phyloP scores from a whole-genome alignment of 2,797 vertebrate genomes.

The Lophotriccus pileatus region DNA sequence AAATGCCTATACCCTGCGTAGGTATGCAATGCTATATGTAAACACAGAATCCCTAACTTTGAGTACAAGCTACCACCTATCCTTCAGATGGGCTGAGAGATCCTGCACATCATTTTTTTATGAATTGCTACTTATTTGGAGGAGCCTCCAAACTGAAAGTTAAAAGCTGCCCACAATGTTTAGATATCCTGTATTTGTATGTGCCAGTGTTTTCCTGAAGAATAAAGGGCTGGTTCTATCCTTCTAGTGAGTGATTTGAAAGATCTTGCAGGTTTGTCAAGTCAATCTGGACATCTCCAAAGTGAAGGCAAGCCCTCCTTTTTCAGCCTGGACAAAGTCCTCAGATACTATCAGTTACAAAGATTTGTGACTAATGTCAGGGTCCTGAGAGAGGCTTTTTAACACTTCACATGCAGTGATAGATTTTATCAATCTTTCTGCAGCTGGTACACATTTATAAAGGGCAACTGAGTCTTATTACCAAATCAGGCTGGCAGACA shows the following conservation, averaged over 20 bases:
- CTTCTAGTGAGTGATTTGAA: too few relatives aligned
- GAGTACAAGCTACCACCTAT: background rate
- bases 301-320: too few relatives aligned
- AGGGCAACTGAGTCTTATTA: background rate
- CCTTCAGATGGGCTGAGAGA: background rate
- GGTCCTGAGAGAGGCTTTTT: background rate
- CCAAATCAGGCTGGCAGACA: background rate
- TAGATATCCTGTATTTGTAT: too few relatives aligned
- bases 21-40: background rate
- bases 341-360: background rate
- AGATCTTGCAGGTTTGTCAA: too few relatives aligned
- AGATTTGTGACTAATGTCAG: background rate
- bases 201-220: too few relatives aligned
- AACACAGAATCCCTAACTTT: background rate
- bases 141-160: too few relatives aligned
- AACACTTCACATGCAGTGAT: accelerated
- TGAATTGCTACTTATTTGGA: background rate
- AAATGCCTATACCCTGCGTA: background rate
- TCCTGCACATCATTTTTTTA: accelerated
- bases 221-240: too few relatives aligned
- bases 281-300: too few relatives aligned
- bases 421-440: background rate
- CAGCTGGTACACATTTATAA: background rate
- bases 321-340: too few relatives aligned
- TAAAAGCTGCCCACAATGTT: too few relatives aligned